Percentiles rank a stretch among this genome's conserved stretches.
Conservation (phyloP, 1,140 invertebrate species). For the Drosophila micromelanica region DNA sequence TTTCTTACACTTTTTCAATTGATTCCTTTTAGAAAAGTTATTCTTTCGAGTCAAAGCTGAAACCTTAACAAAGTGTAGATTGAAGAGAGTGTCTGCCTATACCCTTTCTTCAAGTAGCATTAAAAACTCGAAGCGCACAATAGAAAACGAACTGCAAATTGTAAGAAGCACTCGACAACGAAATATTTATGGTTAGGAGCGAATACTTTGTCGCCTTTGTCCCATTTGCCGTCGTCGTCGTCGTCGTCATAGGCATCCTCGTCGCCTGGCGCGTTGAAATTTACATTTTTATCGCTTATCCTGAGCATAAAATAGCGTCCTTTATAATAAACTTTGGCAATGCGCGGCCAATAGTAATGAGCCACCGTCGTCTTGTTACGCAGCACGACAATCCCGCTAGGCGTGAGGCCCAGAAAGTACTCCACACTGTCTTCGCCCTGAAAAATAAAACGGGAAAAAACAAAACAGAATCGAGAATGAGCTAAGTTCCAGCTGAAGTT, state of each 20-base stretch:
- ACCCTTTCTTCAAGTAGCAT: slow-evolving; percentile 34
- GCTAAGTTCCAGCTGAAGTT: slow-evolving; percentile 44
- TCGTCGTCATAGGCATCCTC: slow-evolving; percentile 35
- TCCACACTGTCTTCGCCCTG: slow-evolving; percentile 98
- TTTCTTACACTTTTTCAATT: too few relatives aligned
- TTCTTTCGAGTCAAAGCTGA: not conserved
- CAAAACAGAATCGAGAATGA: slow-evolving; percentile 63
- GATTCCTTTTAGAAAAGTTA: not conserved
- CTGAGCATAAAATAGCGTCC: slow-evolving; percentile 97
- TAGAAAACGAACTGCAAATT: slow-evolving; percentile 76
- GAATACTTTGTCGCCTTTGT: slow-evolving; percentile 45
- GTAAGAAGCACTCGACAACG: slow-evolving; percentile 70
- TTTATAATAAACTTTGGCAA: slow-evolving; percentile 98
- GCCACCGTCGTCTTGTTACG: slow-evolving; percentile 98
- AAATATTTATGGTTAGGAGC: slow-evolving; percentile 69
- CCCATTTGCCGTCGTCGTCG: slow-evolving; percentile 24
- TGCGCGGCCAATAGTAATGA: slow-evolving; percentile 99
- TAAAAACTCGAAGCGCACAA: slow-evolving; percentile 42
- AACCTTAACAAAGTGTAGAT: not conserved
- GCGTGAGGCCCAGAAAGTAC: slow-evolving; percentile 98
- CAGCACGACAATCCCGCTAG: slow-evolving; percentile 98
- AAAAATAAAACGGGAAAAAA: slow-evolving; percentile 58
- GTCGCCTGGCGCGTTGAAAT: slow-evolving; percentile 81
- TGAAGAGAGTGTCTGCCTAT: not conserved
- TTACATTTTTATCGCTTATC: slow-evolving; percentile 97